Evolutionary conservation across 2,888 invertebrate genomes (phyloP), one percentile per base, ranked within the genome.

Genomic region (Eristalinus sepulchralis): DNA sequence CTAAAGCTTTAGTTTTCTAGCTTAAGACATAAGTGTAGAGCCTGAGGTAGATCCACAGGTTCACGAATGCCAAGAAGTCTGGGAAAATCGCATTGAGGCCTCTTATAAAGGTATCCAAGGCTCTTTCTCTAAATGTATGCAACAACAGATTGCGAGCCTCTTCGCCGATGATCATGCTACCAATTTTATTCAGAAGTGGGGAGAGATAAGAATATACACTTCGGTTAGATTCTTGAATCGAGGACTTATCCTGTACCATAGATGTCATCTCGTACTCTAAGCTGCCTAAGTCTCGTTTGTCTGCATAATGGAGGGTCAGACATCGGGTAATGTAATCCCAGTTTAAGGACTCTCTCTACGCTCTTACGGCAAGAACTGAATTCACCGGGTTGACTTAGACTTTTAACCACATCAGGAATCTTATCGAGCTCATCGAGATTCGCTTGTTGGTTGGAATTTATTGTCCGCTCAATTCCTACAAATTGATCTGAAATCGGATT

Each of bases 151-250:
- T 24, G 1, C 77, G 13, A 2, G 68, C 34, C 24, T 80, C 78
- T 0, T 33, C 22, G 17, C 72, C 59, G 11, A 73, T n/a, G 11
- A 81, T 53, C 64, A 75, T 68, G 24, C 64, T 75, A 20, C 31
- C 39, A n/a, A 79, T 59, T 53, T 79, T 83, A 22, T 79, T 72
- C 0, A 82, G 1, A 20, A 85, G 77, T 10, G 75, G 24, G 2
- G 73, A 82, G 0, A 86, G 62, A 11, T 86, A 87, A 0, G 88
- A 57, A 55, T 88, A 89, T 0, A 89, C 88, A n/a, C 20, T 13
- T 34, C 89, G 82, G 33, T 89, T 88, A 22, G 88, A 89, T 31
- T 88, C 80, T 13, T 76, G 68, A 0, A 89, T 68, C 2, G 88
- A 71, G 6, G 27, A 1, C 6, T 60, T 82, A 70, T 83, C 83